phyloP scores from a whole-genome alignment of 2,113 vertebrate genomes.

The Pangasianodon hypophthalmus region DNA sequence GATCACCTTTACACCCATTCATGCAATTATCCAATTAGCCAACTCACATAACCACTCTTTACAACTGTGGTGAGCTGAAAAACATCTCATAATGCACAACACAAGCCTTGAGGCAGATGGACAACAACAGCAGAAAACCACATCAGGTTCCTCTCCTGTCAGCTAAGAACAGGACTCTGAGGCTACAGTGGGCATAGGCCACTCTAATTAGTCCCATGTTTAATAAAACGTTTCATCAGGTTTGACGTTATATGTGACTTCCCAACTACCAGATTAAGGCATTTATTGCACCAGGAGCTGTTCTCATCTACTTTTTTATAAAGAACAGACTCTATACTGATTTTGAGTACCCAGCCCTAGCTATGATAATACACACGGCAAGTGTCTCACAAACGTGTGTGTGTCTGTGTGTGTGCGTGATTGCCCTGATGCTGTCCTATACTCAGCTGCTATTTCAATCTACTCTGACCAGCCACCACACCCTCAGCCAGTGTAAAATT shows the following conservation, averaged over 20 bases:
- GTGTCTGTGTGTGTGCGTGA: neutral
- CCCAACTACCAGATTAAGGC: neutral
- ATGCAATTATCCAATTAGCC: neutral
- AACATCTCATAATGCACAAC: neutral
- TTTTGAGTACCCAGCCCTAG: neutral
- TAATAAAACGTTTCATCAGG: neutral
- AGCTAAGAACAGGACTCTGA: neutral
- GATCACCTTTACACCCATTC: neutral
- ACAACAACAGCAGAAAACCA: neutral
- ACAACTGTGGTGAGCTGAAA: neutral
- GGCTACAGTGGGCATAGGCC: neutral
- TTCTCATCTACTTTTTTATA: neutral
- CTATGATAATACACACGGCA: neutral
- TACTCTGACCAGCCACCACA: constrained; percentile 69
- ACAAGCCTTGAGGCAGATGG: neutral
- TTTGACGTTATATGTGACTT: neutral
- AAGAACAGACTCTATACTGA: neutral
- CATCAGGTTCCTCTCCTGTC: neutral
- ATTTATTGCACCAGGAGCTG: neutral
- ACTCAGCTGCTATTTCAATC: constrained; percentile 72
- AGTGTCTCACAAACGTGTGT: neutral
- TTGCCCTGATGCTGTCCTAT: constrained; percentile 44
- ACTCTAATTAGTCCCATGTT: neutral
- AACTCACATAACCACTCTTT: neutral
- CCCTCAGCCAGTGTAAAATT: constrained; percentile 62